Evolutionary conservation across 2,797 vertebrate genomes (phyloP).

Genomic region (Sebastes trivittatus): DNA sequence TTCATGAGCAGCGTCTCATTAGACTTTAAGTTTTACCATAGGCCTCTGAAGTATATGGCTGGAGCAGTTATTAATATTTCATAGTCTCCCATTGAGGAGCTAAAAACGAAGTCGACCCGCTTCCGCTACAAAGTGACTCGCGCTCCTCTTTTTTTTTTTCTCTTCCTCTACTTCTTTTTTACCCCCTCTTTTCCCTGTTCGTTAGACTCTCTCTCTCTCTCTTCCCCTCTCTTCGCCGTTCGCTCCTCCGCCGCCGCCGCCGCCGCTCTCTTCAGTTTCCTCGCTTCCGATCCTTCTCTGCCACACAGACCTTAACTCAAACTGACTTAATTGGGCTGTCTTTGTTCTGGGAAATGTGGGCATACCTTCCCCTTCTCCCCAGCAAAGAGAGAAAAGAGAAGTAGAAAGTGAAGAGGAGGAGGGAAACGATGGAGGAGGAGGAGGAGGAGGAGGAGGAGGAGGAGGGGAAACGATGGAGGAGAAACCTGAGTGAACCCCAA

Average conservation of each 20-base stretch:
- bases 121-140: slow-evolving; percentile 82
- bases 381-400: slow-evolving; percentile 44
- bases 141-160: slow-evolving; percentile 57
- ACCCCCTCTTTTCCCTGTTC: slow-evolving; percentile 61
- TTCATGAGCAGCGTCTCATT: slow-evolving; percentile 86
- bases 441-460: neutral
- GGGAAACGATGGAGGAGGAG: slow-evolving; percentile 32
- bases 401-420: slow-evolving; percentile 47
- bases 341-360: slow-evolving; percentile 83
- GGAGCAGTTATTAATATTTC: slow-evolving; percentile 87
- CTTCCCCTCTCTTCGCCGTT: slow-evolving; percentile 50
- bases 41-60: slow-evolving; percentile 85
- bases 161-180: slow-evolving; percentile 53
- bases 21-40: slow-evolving; percentile 84
- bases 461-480: slow-evolving; percentile 20
- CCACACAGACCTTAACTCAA: slow-evolving; percentile 84
- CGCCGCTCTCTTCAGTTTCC: slow-evolving; percentile 41
- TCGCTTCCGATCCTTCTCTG: slow-evolving; percentile 68
- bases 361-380: slow-evolving; percentile 75
- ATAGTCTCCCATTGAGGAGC: slow-evolving; percentile 84
- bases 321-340: slow-evolving; percentile 87
- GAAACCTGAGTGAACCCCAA: slow-evolving; percentile 59
- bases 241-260: slow-evolving; percentile 7
- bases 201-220: slow-evolving; percentile 61
- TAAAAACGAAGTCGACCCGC: slow-evolving; percentile 81